Conservation (phyloP, 2,797 vertebrate genomes). For the Sebastiscus albofasciatus region DNA sequence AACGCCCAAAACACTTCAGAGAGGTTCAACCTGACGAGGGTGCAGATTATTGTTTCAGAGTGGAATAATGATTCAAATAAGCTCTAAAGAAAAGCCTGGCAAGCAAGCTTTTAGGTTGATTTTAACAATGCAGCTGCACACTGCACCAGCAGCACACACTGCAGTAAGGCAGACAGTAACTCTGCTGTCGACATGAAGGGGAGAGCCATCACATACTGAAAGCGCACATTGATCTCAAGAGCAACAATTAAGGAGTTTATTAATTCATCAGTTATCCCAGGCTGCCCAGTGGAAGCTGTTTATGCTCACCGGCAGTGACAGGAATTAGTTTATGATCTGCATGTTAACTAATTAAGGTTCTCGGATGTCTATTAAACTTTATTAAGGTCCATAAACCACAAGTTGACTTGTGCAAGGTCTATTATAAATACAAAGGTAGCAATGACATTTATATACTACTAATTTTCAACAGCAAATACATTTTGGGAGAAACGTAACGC, state of each 20-base stretch:
- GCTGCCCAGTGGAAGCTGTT: conserved; percentile 18
- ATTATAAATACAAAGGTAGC: conserved; percentile 18
- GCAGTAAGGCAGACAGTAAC: conserved; percentile 24
- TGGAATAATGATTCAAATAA: conserved; percentile 16
- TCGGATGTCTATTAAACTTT: conserved; percentile 40
- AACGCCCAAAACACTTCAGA: background rate
- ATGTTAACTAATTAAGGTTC: conserved; percentile 39
- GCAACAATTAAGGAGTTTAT: conserved; percentile 50
- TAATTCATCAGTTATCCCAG: conserved; percentile 50
- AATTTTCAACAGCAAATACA: background rate
- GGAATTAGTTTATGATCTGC: conserved; percentile 36
- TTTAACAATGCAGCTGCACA: conserved; percentile 32
- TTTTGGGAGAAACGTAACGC: background rate
- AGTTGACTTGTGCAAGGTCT: background rate
- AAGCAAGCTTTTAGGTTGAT: background rate
- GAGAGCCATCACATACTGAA: conserved; percentile 3
- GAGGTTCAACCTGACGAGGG: background rate
- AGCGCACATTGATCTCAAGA: conserved; percentile 17
- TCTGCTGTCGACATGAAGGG: conserved; percentile 18
- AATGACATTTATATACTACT: background rate
- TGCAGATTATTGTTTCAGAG: conserved; percentile 3
- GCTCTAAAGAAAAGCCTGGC: background rate
- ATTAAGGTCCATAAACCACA: conserved; percentile 52
- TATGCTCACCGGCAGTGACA: conserved; percentile 22
- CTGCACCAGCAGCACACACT: conserved; percentile 31